A percentile compares a stretch with the other conserved stretches of the same genome.
Evolutionary conservation across 2,113 vertebrate genomes (phyloP).

Genomic region (Eonycteris spelaea): DNA sequence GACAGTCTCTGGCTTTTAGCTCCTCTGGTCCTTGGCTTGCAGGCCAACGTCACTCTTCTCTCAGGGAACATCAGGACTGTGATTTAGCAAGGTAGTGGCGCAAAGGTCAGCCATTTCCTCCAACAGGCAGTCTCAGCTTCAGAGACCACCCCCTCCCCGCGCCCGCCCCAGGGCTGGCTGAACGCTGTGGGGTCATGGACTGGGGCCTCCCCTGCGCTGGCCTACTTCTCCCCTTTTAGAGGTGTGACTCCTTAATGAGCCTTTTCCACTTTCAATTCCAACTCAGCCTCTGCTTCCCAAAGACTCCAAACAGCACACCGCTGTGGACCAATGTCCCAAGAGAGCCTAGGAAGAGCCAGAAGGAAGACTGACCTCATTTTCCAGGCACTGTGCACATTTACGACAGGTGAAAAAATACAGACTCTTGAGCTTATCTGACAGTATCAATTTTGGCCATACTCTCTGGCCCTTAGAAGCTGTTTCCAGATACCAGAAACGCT

Average conservation of each 20-base stretch:
- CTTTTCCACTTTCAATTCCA: background rate
- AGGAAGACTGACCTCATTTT: background rate
- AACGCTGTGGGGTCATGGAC: background rate
- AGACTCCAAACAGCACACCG: background rate
- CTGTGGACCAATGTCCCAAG: background rate
- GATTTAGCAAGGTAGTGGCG: rapidly evolving
- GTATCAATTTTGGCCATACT: background rate
- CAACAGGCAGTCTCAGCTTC: background rate
- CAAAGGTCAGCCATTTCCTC: background rate
- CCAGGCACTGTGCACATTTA: background rate
- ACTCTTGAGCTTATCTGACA: background rate
- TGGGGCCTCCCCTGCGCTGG: no score
- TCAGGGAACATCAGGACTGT: background rate
- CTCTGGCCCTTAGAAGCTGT: background rate
- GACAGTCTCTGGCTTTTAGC: background rate
- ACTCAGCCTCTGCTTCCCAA: background rate
- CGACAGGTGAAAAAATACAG: background rate
- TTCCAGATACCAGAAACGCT: background rate
- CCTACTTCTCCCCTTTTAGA: background rate
- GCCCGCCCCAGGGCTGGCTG: background rate
- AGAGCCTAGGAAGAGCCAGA: background rate
- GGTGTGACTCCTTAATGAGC: background rate
- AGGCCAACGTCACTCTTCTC: background rate
- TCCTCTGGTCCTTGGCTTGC: background rate
- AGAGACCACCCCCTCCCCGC: no score